Percentiles rank a stretch among this genome's conserved stretches.
Conservation (phyloP, 2,113 vertebrate species). For the Halichoerus grypus region DNA sequence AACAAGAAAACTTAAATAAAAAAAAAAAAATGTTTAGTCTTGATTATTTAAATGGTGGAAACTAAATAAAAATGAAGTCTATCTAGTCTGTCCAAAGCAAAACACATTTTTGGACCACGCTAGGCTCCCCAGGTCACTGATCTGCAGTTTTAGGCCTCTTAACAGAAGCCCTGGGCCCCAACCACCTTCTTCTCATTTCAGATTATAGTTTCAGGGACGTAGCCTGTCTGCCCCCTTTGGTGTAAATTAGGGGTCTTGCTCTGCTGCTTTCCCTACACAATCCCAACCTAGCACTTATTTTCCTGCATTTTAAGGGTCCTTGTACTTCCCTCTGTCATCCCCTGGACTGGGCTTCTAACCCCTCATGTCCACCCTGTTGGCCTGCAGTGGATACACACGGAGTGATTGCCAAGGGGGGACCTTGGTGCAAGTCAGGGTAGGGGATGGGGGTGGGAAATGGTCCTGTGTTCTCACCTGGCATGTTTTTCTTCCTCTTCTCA, state of each 20-base stretch:
- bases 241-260: not conserved
- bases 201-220: not conserved
- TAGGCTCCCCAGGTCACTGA: not conserved
- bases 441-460: too few relatives aligned
- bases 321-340: not conserved
- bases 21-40: not conserved
- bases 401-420: too few relatives aligned
- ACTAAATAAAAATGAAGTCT: not conserved
- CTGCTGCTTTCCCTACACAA: not conserved
- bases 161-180: not conserved
- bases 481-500: not conserved
- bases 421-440: not conserved
- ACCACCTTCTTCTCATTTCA: not conserved
- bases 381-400: too few relatives aligned
- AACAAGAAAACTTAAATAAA: constrained; percentile 15
- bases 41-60: constrained; percentile 33
- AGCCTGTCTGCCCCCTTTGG: not conserved
- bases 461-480: not conserved
- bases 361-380: rapidly evolving
- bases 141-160: not conserved
- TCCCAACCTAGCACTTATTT: not conserved
- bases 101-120: not conserved
- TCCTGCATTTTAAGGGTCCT: not conserved
- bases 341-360: too few relatives aligned
- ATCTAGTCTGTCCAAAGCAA: not conserved